phyloP scores from a whole-genome alignment of 2,888 invertebrate genomes.

The Torymus auratus region DNA sequence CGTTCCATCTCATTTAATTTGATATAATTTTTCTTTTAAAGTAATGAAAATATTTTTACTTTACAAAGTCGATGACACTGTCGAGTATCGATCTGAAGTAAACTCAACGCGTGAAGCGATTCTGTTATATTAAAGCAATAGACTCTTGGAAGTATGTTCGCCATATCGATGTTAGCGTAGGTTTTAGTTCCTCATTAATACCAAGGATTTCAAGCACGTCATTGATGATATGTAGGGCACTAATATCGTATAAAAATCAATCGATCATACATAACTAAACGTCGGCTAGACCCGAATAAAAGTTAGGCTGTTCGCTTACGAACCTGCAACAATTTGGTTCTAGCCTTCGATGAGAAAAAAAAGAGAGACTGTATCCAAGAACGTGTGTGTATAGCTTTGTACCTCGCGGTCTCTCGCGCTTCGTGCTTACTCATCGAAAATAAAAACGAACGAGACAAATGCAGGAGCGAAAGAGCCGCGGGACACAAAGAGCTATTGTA shows the following conservation, averaged over 20 bases:
- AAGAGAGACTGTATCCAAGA: not conserved
- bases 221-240: not conserved
- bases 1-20: not conserved
- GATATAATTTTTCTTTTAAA: no score
- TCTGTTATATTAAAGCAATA: no score
- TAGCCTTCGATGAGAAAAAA: constrained; percentile 11
- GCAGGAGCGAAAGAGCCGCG: not conserved
- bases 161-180: not conserved
- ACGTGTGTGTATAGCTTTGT: constrained; percentile 19
- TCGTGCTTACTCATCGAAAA: constrained; percentile 44
- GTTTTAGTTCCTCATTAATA: not conserved
- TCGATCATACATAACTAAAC: not conserved
- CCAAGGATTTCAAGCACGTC: not conserved
- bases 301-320: not conserved
- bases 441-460: constrained; percentile 26
- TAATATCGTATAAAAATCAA: not conserved
- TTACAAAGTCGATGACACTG: not conserved
- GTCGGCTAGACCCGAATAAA: constrained; percentile 9
- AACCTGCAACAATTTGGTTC: constrained; percentile 29
- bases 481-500: constrained; percentile 43
- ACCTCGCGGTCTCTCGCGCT: constrained; percentile 15
- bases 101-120: no score
- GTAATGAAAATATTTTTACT: not conserved
- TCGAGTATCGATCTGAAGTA: no score
- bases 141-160: no score